These are phyloP conservation scores for Pissodes strobi DNA, from an alignment of 1,140 invertebrate genomes.

Conservation along the genomic window DNA sequence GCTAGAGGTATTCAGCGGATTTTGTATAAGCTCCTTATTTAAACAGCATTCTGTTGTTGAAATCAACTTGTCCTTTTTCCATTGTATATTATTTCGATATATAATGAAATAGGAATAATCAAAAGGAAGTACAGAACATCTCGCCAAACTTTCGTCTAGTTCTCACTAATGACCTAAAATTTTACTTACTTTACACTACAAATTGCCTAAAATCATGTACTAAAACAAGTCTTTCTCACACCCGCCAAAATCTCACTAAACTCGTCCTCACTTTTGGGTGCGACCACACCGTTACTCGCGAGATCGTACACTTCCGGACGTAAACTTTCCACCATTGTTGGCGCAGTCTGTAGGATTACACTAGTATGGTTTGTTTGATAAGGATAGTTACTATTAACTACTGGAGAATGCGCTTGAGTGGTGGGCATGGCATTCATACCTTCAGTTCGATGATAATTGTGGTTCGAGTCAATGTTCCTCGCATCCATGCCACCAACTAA, in stretches of 20 bases:
- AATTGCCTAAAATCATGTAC: conserved; percentile 71
- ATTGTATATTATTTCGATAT: too few species aligned
- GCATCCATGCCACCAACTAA: conserved; percentile 48
- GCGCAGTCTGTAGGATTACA: conserved; percentile 56
- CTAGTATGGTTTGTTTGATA: conserved; percentile 55
- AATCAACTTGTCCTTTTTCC: too few species aligned
- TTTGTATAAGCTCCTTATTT: too few species aligned
- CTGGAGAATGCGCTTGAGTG: neutral
- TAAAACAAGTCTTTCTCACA: conserved; percentile 84
- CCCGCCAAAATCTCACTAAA: conserved; percentile 85
- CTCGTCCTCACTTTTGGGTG: conserved; percentile 71
- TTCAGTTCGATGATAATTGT: conserved; percentile 59
- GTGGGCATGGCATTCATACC: conserved; percentile 34
- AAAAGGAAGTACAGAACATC: too few species aligned
- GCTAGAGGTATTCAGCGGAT: too few species aligned
- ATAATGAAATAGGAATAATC: too few species aligned
- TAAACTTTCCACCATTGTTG: conserved; percentile 45
- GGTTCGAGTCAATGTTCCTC: conserved; percentile 61
- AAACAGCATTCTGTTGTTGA: too few species aligned
- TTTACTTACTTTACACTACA: too few species aligned
- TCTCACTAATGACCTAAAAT: too few species aligned
- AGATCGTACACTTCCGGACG: conserved; percentile 49
- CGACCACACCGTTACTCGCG: conserved; percentile 39
- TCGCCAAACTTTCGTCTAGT: too few species aligned
- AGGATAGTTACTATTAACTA: conserved; percentile 38